Conservation (phyloP, 1,140 invertebrate genomes). For the Papilio aristodemus region DNA sequence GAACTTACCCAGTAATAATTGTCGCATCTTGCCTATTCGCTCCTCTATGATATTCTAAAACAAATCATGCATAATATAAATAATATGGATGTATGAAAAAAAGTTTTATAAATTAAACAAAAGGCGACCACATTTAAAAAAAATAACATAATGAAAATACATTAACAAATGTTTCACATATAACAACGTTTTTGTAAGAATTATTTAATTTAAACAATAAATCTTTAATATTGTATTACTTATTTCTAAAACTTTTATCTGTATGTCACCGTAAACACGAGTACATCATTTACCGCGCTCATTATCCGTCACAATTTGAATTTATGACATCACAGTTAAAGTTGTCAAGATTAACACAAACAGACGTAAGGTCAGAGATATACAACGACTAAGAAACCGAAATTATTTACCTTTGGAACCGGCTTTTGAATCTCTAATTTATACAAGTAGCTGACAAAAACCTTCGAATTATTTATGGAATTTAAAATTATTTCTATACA, state of each 20-base stretch:
- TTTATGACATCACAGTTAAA: slow-evolving; percentile 33
- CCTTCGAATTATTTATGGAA: background rate
- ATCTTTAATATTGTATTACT: background rate
- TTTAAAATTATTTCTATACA: background rate
- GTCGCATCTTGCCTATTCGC: background rate
- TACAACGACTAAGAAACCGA: slow-evolving; percentile 27
- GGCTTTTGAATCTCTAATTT: slow-evolving; percentile 19
- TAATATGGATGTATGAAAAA: background rate
- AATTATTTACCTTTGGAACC: slow-evolving; percentile 33
- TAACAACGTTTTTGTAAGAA: too few species aligned
- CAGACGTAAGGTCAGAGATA: slow-evolving; percentile 5
- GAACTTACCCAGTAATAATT: background rate
- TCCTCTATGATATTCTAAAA: background rate
- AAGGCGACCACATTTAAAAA: too few species aligned
- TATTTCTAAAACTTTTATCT: background rate
- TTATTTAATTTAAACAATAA: too few species aligned
- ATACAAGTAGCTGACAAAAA: background rate
- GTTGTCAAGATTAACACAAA: slow-evolving; percentile 30
- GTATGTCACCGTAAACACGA: background rate
- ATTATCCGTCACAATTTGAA: background rate
- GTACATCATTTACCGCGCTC: background rate
- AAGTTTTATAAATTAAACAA: too few species aligned
- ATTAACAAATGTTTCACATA: too few species aligned
- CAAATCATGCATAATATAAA: background rate
- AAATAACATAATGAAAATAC: too few species aligned